Percentiles rank a stretch among this genome's conserved stretches.
Conservation (phyloP, 37 sponge, comb jelly and placozoan genomes). For the Spongilla lacustris region DNA sequence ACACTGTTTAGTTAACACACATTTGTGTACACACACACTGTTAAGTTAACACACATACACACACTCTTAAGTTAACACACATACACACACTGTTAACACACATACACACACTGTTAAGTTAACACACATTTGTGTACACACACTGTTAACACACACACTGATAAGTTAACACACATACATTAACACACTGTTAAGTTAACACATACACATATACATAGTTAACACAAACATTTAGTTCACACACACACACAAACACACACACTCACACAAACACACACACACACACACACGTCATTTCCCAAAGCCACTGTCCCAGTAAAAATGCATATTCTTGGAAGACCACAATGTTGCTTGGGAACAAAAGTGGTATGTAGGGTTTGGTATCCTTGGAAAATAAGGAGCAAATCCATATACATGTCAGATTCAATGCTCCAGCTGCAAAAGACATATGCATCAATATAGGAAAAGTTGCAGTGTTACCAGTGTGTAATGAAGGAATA, state of each 20-base stretch:
- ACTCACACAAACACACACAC: conserved; percentile 51
- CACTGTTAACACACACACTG: too few relatives aligned
- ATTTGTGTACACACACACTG: too few relatives aligned
- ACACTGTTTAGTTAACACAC: too few relatives aligned
- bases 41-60: too few relatives aligned
- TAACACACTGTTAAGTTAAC: too few relatives aligned
- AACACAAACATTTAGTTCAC: conserved; percentile 23
- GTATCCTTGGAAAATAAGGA: conserved; percentile 52
- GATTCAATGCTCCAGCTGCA: not conserved
- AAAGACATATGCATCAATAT: not conserved
- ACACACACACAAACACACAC: conserved; percentile 54
- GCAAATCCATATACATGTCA: conserved; percentile 30
- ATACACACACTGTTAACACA: too few relatives aligned
- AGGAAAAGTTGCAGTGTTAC: too few relatives aligned
- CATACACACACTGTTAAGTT: too few relatives aligned
- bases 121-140: too few relatives aligned
- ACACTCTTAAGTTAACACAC: too few relatives aligned
- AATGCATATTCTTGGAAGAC: conserved; percentile 47
- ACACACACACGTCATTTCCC: conserved; percentile 37
- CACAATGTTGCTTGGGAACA: conserved; percentile 23
- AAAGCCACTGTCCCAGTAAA: conserved; percentile 26
- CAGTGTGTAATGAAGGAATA: too few relatives aligned
- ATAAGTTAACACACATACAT: too few relatives aligned
- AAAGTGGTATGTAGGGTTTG: conserved; percentile 27
- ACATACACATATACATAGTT: not conserved